Conservation (phyloP, 2,888 invertebrate species). For the Malthinus flaveolus region DNA sequence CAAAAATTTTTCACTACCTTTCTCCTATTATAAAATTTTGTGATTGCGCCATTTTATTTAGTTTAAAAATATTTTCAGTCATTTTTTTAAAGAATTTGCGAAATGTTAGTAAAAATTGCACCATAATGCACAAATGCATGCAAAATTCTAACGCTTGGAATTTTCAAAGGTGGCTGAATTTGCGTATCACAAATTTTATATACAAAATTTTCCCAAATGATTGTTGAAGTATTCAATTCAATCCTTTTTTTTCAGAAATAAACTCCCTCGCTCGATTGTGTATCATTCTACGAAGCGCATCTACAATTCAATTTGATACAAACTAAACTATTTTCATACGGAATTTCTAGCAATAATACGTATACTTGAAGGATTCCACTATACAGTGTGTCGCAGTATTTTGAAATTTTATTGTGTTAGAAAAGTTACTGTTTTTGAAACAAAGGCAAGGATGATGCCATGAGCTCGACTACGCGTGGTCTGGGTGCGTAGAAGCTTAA, state of each 20-base stretch:
- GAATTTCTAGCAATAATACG: slow-evolving; percentile 9
- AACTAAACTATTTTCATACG: slow-evolving; percentile 18
- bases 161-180: neutral
- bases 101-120: too few relatives aligned
- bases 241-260: neutral
- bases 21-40: too few relatives aligned
- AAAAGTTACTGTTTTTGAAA: too few relatives aligned
- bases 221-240: slow-evolving; percentile 1
- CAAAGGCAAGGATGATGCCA: too few relatives aligned
- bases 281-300: slow-evolving; percentile 13
- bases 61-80: too few relatives aligned
- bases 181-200: slow-evolving; percentile 2
- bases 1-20: too few relatives aligned
- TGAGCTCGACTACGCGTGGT: too few relatives aligned
- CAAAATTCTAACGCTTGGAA: neutral
- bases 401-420: too few relatives aligned
- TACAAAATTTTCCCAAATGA: neutral
- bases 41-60: too few relatives aligned
- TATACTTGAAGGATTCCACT: slow-evolving; percentile 2
- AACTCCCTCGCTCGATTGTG: slow-evolving; percentile 12
- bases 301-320: slow-evolving; percentile 12
- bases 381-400: neutral
- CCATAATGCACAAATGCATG: too few relatives aligned
- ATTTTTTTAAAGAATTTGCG: too few relatives aligned
- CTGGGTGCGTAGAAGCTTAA: too few relatives aligned